Evolutionary conservation across 2,888 invertebrate species (phyloP), one percentile per base, ranked within the genome.

Genomic region (Petrophora chlorosata): DNA sequence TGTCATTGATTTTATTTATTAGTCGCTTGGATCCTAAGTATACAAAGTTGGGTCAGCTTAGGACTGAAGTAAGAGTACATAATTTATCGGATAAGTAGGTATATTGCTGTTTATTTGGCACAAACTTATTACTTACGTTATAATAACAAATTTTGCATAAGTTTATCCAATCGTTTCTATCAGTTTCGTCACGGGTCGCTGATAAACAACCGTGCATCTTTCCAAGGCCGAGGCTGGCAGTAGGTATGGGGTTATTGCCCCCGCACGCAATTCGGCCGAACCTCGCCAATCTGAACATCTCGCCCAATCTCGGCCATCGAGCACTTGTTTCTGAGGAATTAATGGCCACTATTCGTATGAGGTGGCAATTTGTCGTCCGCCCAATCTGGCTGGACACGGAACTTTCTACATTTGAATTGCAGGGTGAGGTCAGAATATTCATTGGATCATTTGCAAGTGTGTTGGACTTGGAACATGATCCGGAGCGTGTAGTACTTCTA

Each of bases 311-410:
- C 44, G 9, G 40, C 34, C 40, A 63, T 67, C 60, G 64, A 65
- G 60, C 71, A 72, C 75, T 73, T 67, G 75, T 68, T 72, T 70
- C 70, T 65, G 62, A 58, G 63, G 67, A 70, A 73, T 73, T 74
- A 72, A 72, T 74, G 65, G 62, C 62, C 58, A 63, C 70, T 66
- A 65, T 68, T 65, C 65, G 64, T 65, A 74, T 73, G 67, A 71
- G 67, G 64, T 57, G 67, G 66, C 65, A 62, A 72, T 72, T 70
- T 63, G 59, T 59, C 64, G 53, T 63, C 58, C 55, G 53, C 58
- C 53, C 56, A 51, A 56, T 57, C 55, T 41, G 23, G 28, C 28
- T 40, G 63, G 53, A 61, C 59, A 56, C 53, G 62, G 58, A 61
- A 58, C 62, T 59, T 60, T 62, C 61, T 59, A 61, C 50, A 59